Percentiles rank a stretch among this genome's conserved stretches.
Evolutionary conservation across 2,797 vertebrate species (phyloP).

Genomic region (Falco novaeseelandiae): DNA sequence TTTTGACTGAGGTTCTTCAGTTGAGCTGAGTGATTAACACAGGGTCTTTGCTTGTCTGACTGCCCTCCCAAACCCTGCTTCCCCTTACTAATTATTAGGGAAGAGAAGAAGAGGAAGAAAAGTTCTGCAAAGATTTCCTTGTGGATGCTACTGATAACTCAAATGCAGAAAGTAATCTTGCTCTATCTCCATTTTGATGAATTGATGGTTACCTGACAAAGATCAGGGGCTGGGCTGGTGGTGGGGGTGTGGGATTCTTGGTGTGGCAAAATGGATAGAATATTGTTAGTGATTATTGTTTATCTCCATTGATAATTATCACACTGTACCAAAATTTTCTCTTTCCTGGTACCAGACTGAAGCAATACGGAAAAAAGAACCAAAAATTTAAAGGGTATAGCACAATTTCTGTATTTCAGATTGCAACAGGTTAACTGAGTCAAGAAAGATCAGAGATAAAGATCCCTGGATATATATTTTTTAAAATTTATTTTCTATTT

Average conservation of each 20-base stretch:
- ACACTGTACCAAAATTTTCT: not conserved
- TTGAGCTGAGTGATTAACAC: not conserved
- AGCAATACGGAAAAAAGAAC: not conserved
- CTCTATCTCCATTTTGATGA: not conserved
- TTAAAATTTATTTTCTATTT: not conserved
- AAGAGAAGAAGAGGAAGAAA: not conserved
- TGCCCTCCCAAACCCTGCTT: rapidly evolving
- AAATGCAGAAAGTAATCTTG: not conserved
- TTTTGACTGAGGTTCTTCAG: not conserved
- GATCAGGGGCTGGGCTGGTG: not conserved
- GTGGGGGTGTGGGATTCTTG: not conserved
- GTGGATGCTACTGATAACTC: not conserved
- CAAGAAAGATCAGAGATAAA: not conserved
- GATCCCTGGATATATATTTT: not conserved
- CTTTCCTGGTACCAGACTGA: not conserved
- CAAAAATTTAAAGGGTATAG: not conserved
- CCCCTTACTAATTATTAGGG: rapidly evolving
- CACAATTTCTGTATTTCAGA: not conserved
- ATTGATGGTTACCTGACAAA: not conserved
- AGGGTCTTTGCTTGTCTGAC: not conserved
- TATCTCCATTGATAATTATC: not conserved
- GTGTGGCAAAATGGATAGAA: not conserved
- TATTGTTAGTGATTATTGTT: not conserved
- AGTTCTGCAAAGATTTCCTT: not conserved
- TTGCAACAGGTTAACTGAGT: not conserved